Base-by-base conservation (phyloP, 53 echinoderm and acorn worm species). In the Patiria pectinifera region DNA sequence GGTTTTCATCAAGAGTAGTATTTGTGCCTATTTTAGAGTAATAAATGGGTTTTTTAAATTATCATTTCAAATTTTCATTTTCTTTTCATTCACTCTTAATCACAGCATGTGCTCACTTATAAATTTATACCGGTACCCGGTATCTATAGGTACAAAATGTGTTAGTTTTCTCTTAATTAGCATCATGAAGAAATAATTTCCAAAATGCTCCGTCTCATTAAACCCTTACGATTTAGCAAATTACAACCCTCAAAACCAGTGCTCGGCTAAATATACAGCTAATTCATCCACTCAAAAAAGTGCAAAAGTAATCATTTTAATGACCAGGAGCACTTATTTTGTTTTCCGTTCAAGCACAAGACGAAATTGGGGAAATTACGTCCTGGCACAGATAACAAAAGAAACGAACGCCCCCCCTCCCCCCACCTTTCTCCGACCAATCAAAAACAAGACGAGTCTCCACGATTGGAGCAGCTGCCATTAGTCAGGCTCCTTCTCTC, bases 381-480 rank as follows among this genome's bases (percentile, higher is more conserved):
- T 43, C 88, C 76, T 53, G 53, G 53, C 4, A 2, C 25, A 9
- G 88, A 62, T 23, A 74, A 86, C 2, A 22, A 48, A 74, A 86
- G 21, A 85, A 45, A 69, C 9, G 58, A 48, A 48, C 24, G 15
- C 18, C 66, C 5, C 15, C 45, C 25, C 63, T 12, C 69, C 53
- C 53, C 53, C 53, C 5, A 53, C 53, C 53, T 53, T 53, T 53
- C 53, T 53, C 53, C 8, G 53, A 53, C 53, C 53, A 59, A 66
- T 44, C 22, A 86, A 59, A 88, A 88, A 78, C 62, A 78, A 46
- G 78, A 45, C 14, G 43, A 78, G 24, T 11, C 43, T 76, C 45
- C n/a, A 43, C 22, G 88, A 88, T 88, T 88, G 88, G 88, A 26
- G 76, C 88, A 88, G 78, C 59, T 61, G 62, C 45, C n/a, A 78